A percentile compares a stretch with the other conserved stretches of the same genome.
phyloP scores from a whole-genome alignment of 2,797 vertebrate species.

The Mormyrops boulengeri region DNA sequence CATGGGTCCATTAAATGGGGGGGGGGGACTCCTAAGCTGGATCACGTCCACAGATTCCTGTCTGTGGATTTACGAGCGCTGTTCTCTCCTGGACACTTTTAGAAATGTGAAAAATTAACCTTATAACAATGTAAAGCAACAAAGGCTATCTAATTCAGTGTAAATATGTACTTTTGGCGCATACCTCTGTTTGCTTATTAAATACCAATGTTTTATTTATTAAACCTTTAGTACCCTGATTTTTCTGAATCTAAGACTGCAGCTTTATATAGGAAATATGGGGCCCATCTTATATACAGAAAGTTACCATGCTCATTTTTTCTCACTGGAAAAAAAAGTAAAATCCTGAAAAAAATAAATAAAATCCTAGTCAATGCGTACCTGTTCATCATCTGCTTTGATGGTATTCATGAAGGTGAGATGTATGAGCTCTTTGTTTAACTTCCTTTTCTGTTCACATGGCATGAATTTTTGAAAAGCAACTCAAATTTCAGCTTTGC shows the following conservation, averaged over 20 bases:
- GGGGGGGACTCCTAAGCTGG: neutral
- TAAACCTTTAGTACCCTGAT: neutral
- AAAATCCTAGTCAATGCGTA: neutral
- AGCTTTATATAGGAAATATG: neutral
- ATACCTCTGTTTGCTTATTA: neutral
- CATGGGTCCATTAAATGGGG: neutral
- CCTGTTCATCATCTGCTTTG: neutral
- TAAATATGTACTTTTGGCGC: neutral
- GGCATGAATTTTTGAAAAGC: neutral
- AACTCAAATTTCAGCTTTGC: neutral
- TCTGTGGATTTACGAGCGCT: neutral
- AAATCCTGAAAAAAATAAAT: neutral
- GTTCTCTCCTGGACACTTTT: neutral
- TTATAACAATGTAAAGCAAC: neutral
- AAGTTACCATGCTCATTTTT: neutral
- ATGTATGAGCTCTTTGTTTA: neutral
- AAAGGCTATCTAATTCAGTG: neutral
- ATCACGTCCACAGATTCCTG: neutral
- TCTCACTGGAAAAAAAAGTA: neutral
- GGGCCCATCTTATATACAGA: neutral
- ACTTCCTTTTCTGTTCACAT: neutral
- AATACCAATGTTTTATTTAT: neutral
- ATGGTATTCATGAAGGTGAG: neutral
- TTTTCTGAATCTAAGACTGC: neutral
- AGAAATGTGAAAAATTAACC: neutral